phyloP scores from a whole-genome alignment of 2,113 vertebrate species.

The Lepidothrix coronata region DNA sequence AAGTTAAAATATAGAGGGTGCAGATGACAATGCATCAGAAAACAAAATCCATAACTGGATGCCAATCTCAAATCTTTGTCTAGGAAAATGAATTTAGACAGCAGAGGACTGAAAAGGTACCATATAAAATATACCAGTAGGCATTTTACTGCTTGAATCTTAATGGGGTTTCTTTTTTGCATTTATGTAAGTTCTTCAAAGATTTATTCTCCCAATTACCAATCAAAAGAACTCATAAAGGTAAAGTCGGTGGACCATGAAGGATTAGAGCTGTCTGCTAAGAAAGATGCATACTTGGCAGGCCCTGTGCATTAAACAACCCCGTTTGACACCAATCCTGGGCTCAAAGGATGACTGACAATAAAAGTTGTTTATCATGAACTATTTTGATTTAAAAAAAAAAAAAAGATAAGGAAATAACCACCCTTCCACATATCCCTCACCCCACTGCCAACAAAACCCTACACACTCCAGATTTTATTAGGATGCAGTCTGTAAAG shows the following conservation, averaged over 20 bases:
- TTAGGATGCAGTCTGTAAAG: not conserved
- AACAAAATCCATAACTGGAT: constrained; percentile 43
- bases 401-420: not conserved
- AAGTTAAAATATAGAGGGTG: constrained; percentile 44
- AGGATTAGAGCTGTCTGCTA: constrained; percentile 59
- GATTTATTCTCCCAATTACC: constrained; percentile 74
- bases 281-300: constrained; percentile 35
- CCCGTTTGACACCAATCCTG: not conserved
- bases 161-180: constrained; percentile 47
- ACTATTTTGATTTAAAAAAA: not conserved
- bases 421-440: not conserved
- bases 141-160: constrained; percentile 56
- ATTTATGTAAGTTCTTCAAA: constrained; percentile 66
- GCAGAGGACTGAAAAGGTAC: constrained; percentile 8
- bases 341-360: not conserved
- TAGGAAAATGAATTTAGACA: constrained; percentile 49
- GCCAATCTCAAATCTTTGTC: constrained; percentile 17
- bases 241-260: constrained; percentile 30
- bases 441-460: accelerated
- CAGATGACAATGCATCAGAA: constrained; percentile 28
- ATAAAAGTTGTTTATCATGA: not conserved
- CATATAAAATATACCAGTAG: constrained; percentile 37
- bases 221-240: constrained; percentile 71
- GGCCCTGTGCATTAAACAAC: not conserved
- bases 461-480: not conserved